Evolutionary conservation across 2,113 vertebrate species (phyloP), one percentile per base, ranked within the genome.

Genomic region (Pantherophis guttatus): DNA sequence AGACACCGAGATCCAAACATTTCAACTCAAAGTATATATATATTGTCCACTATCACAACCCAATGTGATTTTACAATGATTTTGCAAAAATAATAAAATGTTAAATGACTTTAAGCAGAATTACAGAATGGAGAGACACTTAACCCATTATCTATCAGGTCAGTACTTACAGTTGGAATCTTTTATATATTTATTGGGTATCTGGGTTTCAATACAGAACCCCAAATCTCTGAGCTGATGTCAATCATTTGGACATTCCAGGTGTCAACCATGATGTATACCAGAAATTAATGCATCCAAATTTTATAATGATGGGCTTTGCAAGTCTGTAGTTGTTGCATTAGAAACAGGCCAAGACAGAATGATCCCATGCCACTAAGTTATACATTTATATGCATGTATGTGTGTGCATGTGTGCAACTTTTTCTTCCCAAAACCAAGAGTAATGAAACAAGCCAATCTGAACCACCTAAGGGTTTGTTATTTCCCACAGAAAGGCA

Each of bases 311-410:
- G n/a, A 81, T 39, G n/a, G 70, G 17, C 8, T 39, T 44, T 17
- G 10, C 21, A 58, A 6, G 5, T 48, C 24, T 53, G 17, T 75
- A 52, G 48, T 53, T 90, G 52, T 94, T 95, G 94, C 93, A 94
- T 95, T 94, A 94, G 92, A 87, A 92, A 91, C 90, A 52, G 85
- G 88, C 92, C 93, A 94, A 95, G 93, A 89, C 93, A 94, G 94
- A 95, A 94, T 91, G 94, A 95, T 95, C 95, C 90, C 10, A 11
- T 93, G 93, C 93, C 89, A n/a, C 94, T 95, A 92, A 95, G 50
- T 19, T 95, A 93, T 33, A n/a, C 19, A 19, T 21, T 6, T 21
- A 58, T 58, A 6, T 19, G 17, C 17, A 5, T 70, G 62, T 65
- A 26, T 11, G 59, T 65, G 62, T 65, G 3, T 1, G 53, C 6